Evolutionary conservation across 2,113 vertebrate genomes (phyloP).

Genomic region (Diphyllodes magnificus): DNA sequence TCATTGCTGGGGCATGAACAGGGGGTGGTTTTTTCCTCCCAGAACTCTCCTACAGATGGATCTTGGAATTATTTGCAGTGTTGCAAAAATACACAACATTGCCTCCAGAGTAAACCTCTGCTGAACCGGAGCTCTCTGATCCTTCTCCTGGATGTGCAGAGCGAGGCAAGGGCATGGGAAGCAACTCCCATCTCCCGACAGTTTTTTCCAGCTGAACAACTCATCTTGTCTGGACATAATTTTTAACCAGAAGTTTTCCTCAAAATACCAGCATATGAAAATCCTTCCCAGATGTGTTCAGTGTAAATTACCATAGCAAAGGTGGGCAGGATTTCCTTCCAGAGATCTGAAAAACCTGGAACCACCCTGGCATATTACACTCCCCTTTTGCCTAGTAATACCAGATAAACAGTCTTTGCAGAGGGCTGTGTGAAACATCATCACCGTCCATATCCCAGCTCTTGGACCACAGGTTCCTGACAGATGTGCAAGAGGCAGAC

Average conservation of each 20-base stretch:
- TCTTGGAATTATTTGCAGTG: not conserved
- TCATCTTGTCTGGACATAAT: not conserved
- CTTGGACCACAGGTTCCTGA: not conserved
- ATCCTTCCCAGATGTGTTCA: not conserved
- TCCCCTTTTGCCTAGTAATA: not conserved
- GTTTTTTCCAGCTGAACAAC: not conserved
- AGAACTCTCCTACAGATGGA: not conserved
- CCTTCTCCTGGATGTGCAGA: not conserved
- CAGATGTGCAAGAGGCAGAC: not conserved
- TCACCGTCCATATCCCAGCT: not conserved
- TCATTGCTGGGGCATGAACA: not conserved
- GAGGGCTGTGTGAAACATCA: not conserved
- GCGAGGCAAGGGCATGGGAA: not conserved
- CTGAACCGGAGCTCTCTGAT: not conserved
- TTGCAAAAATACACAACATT: not conserved
- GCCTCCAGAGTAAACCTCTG: not conserved
- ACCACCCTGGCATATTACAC: not conserved
- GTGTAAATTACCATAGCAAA: not conserved
- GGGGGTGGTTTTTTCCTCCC: not conserved
- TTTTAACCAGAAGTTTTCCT: not conserved
- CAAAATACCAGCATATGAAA: not conserved
- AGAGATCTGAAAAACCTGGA: not conserved
- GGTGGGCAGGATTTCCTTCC: not conserved
- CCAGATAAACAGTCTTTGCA: not conserved
- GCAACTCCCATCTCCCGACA: not conserved